Base-by-base conservation (phyloP, 2,888 invertebrate species). In the Macaria liturata region DNA sequence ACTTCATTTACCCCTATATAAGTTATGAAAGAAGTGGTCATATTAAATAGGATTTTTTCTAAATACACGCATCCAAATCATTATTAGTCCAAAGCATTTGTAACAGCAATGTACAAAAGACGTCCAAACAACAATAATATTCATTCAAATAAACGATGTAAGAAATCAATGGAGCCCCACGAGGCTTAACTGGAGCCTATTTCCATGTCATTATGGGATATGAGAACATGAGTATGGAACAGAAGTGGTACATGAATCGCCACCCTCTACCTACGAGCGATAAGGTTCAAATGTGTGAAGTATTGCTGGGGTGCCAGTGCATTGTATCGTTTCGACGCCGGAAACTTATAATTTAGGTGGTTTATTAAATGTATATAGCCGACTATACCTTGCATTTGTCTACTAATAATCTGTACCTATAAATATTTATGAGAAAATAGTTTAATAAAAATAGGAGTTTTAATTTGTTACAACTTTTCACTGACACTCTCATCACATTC, bases 181-280 rank as follows among this genome's bases (percentile, higher is more conserved):
- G 49, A 39, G 63, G 62, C 71, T 75, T 75, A 72, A 70, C 68
- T 65, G 62, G 66, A 76, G 74, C 77, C 83, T 75, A 85, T 88
- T 84, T 88, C 87, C 87, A 88, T 83, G 84, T 88, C 84, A 89
- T 89, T 90, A 88, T 51, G 48, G 59, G 20, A 7, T 42, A 55
- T n/a, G 46, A 55, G 59, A 34, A 30, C 59, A 20, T 8, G 42
- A 8, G 54, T 48, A 34, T 37, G 46, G 5, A 46, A 49, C 46
- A 58, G 47, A 7, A 57, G 58, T 37, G 49, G 32, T 45, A 43
- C 46, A 54, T 4, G n/a, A 72, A 68, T 60, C 39, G 39, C 8
- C 31, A 31, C 49, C 46, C 49, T 48, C 54, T 60, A 60, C 52
- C 49, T 49, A 46, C 45, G 46, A 46, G 52, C 42, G 48, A 60